A percentile compares a stretch with the other conserved stretches of the same genome.
Evolutionary conservation across 2,888 invertebrate genomes (phyloP).

Genomic region (Patella pellucida): DNA sequence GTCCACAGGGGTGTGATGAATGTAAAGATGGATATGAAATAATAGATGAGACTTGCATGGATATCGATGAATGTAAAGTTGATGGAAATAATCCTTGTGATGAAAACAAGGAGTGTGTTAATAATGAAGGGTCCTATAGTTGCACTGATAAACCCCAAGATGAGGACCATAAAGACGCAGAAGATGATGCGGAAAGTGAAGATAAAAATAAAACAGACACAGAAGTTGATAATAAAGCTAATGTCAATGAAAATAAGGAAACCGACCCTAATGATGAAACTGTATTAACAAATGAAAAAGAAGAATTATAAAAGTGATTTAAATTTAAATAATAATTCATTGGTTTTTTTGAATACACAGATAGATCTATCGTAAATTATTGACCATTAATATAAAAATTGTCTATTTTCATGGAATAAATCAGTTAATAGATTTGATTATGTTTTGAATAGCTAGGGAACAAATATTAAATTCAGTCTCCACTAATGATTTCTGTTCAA

Average conservation of each 20-base stretch:
- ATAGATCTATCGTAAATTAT: no score
- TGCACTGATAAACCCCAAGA: constrained; percentile 72
- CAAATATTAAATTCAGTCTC: no score
- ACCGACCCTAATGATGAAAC: background rate
- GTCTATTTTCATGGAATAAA: no score
- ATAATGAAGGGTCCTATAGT: constrained; percentile 85
- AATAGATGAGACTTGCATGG: constrained; percentile 81
- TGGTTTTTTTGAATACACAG: background rate
- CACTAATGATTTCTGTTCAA: no score
- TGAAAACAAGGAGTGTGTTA: constrained; percentile 86
- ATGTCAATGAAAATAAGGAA: background rate
- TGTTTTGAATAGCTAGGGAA: no score
- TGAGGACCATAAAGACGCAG: background rate
- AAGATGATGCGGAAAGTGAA: background rate
- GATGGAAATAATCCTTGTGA: constrained; percentile 73
- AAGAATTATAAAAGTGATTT: constrained; percentile 6
- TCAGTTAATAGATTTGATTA: no score
- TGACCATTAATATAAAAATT: no score
- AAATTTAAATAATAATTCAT: background rate
- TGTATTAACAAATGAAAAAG: constrained; percentile 3
- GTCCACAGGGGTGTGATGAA: constrained; percentile 76
- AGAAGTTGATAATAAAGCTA: background rate
- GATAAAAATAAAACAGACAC: background rate
- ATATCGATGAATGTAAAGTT: constrained; percentile 86
- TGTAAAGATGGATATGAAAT: constrained; percentile 83